Base-by-base conservation (phyloP, 2,888 invertebrate genomes). In the Pinctada fucata region DNA sequence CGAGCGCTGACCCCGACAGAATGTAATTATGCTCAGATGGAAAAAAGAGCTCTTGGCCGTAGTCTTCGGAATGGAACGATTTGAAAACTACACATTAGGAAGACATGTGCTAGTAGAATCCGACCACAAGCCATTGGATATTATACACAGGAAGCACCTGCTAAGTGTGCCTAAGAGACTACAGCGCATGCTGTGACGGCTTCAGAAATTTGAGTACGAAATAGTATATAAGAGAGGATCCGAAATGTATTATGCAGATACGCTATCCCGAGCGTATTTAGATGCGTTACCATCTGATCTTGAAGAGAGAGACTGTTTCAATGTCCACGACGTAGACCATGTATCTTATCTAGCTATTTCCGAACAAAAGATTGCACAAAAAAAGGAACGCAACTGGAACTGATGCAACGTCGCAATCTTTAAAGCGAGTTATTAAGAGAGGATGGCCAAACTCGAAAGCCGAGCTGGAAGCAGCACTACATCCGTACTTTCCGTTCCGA, bases 71-170 rank as follows among this genome's bases (percentile, higher is more conserved):
- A 58, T 58, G 58, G 58, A 58, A 58, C 58, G 58, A 10, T 58
- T 58, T 13, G 58, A 58, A 58, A 58, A 58, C 58, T 58, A 58
- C 58, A 65, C 74, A 3, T 81, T 75, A 65, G 76, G 82, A 3
- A 64, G 75, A 51, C 67, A 72, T 31, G 72, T 79, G 10, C 31
- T 31, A 31, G 69, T 81, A 10, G 76, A 81, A 16, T 73, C 82
- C 3, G 82, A 82, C 47, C 82, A 82, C 47, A 80, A 82, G 69
- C 80, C 82, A 4, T 51, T 79, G 6, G 76, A 80, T 45, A 65
- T 74, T 6, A 81, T 81, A 10, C 45, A 71, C 16, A 45, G 51
- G 3, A 81, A 81, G 51, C 69, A 67, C 72, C 75, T 79, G 10
- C 58, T 66, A 45, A 72, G 66, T 58, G 58, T 1, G 8, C 58